Conservation (phyloP, 2,113 vertebrate genomes). For the Condylura cristata region DNA sequence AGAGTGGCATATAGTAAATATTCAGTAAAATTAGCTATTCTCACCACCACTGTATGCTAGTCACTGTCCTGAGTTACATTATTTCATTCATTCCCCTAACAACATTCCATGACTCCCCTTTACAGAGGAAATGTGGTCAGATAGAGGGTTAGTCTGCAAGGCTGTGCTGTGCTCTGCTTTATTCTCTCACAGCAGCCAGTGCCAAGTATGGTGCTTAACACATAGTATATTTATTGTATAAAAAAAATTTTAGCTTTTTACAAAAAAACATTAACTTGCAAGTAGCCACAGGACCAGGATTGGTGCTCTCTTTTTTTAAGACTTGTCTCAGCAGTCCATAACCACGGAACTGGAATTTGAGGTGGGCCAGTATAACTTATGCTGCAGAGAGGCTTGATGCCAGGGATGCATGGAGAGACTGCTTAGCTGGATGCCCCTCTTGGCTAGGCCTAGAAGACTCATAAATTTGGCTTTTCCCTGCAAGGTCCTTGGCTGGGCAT, state of each 20-base stretch:
- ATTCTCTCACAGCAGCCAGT: not conserved
- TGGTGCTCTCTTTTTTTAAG: not conserved
- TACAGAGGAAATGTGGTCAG: not conserved
- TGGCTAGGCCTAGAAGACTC: not conserved
- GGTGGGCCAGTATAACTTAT: not conserved
- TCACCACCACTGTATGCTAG: not conserved
- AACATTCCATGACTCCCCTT: not conserved
- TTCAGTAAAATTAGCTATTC: not conserved
- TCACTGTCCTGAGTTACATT: not conserved
- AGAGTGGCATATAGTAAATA: not conserved
- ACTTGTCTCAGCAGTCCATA: not conserved
- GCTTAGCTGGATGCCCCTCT: not conserved
- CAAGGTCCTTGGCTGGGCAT: conserved; percentile 38
- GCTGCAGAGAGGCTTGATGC: conserved; percentile 26
- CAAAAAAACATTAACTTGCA: conserved; percentile 6
- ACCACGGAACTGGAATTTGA: not conserved
- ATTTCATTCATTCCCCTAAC: not conserved
- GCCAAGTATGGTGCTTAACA: not conserved
- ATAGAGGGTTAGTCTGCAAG: not conserved
- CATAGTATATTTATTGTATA: not conserved
- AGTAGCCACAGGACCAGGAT: not conserved
- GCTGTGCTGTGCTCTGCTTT: not conserved
- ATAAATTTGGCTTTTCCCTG: conserved; percentile 45
- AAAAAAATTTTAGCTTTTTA: not conserved
- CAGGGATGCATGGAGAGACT: not conserved